Conservation (phyloP, 2,888 invertebrate genomes). For the Argyresthia albistria region DNA sequence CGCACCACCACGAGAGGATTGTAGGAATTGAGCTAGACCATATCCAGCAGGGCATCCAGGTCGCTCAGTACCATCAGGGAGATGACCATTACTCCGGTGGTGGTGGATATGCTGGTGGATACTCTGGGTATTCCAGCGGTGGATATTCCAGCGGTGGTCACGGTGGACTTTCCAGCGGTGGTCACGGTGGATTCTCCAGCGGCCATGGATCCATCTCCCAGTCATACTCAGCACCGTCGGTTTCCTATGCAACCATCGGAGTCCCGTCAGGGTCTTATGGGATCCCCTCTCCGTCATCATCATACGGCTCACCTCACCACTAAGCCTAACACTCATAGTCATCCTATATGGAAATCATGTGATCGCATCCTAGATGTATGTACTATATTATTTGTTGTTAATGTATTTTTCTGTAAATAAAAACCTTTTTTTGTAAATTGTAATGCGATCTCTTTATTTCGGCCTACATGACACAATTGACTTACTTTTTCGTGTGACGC, state of each 20-base stretch:
- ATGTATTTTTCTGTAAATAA: constrained; percentile 72
- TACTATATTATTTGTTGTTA: constrained; percentile 52
- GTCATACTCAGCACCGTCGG: constrained; percentile 11
- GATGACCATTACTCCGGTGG: constrained; percentile 63
- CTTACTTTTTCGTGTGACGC: constrained; percentile 14
- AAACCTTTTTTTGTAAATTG: constrained; percentile 44
- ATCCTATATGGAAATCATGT: constrained; percentile 57
- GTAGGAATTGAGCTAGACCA: constrained; percentile 89
- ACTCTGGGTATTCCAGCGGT: constrained; percentile 22
- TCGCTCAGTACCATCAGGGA: constrained; percentile 87
- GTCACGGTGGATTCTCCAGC: constrained; percentile 17
- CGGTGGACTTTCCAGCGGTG: constrained; percentile 28
- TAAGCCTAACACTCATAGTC: constrained; percentile 45
- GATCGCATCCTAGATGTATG: constrained; percentile 61
- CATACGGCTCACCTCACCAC: constrained; percentile 60
- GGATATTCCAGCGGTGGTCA: constrained; percentile 26
- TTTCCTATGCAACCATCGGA: constrained; percentile 50
- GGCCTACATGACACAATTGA: constrained; percentile 11
- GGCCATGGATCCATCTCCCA: constrained; percentile 18
- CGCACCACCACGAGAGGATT: constrained; percentile 69
- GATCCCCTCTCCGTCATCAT: constrained; percentile 49
- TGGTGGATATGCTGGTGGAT: constrained; percentile 34
- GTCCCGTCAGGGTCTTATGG: constrained; percentile 63
- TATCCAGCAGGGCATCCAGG: constrained; percentile 88
- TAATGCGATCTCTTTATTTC: neutral